Evolutionary conservation across 2,797 vertebrate genomes (phyloP).

Genomic region (Mormyrus proboscirostris): DNA sequence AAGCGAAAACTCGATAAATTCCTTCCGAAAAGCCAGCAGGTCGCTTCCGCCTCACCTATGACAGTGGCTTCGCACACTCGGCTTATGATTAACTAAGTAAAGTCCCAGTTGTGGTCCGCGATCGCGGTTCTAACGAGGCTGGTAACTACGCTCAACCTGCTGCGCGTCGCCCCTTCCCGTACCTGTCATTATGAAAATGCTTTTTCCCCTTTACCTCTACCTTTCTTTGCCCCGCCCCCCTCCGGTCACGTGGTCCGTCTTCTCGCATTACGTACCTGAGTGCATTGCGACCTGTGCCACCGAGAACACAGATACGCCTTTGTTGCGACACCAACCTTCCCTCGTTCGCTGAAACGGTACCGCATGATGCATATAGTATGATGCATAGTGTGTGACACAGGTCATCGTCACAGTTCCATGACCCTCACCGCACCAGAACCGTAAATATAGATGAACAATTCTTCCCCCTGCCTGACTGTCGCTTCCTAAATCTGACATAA

Average conservation of each 20-base stretch:
- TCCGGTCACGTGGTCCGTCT: conserved; percentile 59
- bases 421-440: not conserved
- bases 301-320: conserved; percentile 55
- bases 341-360: conserved; percentile 31
- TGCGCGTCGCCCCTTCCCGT: not conserved
- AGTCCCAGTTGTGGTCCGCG: not conserved
- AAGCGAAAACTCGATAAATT: conserved; percentile 4
- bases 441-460: not conserved
- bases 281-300: conserved; percentile 54
- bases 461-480: not conserved
- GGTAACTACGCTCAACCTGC: not conserved
- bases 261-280: conserved; percentile 69
- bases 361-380: not conserved
- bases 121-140: not conserved
- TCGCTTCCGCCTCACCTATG: conserved; percentile 60
- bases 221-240: conserved; percentile 41
- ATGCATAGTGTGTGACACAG: not conserved
- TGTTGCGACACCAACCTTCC: conserved; percentile 46
- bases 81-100: conserved; percentile 13
- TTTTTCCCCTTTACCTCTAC: not conserved
- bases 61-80: not conserved
- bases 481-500: not conserved
- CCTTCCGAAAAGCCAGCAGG: conserved; percentile 22
- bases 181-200: conserved; percentile 45
- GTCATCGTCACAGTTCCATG: not conserved